These are phyloP conservation scores for Rana temporaria DNA, from an alignment of 2,113 vertebrate species.

Conservation along the genomic window DNA sequence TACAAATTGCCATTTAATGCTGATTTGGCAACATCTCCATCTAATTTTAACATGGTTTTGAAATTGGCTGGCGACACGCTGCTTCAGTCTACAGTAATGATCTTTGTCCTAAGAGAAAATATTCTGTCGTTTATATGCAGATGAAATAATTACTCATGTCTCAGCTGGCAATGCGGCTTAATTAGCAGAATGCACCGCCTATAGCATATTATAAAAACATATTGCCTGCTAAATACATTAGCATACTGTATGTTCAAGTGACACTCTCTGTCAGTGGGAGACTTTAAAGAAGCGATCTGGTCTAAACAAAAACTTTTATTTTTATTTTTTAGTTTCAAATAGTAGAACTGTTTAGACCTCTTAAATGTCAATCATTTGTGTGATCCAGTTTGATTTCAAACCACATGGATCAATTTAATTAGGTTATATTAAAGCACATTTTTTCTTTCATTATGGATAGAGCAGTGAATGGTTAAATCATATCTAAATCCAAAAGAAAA, in stretches of 20 bases:
- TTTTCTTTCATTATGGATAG: too few relatives aligned
- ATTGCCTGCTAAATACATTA: slow-evolving; percentile 27
- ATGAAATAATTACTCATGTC: slow-evolving; percentile 47
- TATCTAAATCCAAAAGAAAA: too few relatives aligned
- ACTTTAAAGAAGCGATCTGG: too few relatives aligned
- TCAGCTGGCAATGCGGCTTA: slow-evolving; percentile 26
- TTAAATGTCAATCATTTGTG: too few relatives aligned
- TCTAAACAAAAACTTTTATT: too few relatives aligned
- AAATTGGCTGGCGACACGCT: slow-evolving; percentile 20
- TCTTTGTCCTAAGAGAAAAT: slow-evolving; percentile 43
- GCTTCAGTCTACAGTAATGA: slow-evolving; percentile 45
- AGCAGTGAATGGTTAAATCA: too few relatives aligned
- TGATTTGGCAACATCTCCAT: slow-evolving; percentile 39
- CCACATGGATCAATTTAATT: too few relatives aligned
- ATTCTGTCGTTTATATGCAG: slow-evolving; percentile 49
- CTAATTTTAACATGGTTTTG: slow-evolving; percentile 26
- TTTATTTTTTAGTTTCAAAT: too few relatives aligned
- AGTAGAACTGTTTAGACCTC: too few relatives aligned
- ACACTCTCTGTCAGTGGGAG: background rate
- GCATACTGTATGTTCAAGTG: background rate
- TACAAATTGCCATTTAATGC: slow-evolving; percentile 47
- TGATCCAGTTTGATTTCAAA: too few relatives aligned
- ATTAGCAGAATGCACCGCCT: slow-evolving; percentile 33
- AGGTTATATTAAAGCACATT: too few relatives aligned
- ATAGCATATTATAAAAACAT: slow-evolving; percentile 33